Conservation (phyloP, 2,888 invertebrate species). For the Apamea monoglypha region DNA sequence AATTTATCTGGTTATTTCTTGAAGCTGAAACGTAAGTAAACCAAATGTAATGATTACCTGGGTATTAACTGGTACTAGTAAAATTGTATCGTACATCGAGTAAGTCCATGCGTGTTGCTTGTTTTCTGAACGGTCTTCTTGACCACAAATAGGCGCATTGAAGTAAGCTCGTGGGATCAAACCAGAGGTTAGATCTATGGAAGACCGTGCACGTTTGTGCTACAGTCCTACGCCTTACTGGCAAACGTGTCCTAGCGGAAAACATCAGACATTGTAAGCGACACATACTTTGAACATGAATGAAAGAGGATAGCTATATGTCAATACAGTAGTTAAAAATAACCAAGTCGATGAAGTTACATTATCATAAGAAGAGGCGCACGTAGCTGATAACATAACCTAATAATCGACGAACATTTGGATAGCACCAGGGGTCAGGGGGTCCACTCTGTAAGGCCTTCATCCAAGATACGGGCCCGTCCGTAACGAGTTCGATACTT, state of each 20-base stretch:
- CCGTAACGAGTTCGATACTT: too few species aligned
- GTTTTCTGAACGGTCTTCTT: background rate
- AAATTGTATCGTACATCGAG: background rate
- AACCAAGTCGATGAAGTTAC: background rate
- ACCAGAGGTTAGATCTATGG: background rate
- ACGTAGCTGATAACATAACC: slow-evolving; percentile 35
- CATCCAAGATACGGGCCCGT: too few species aligned
- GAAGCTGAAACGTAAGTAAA: background rate
- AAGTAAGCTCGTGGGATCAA: background rate
- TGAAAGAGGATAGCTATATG: slow-evolving; percentile 18
- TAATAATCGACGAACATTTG: slow-evolving; percentile 16
- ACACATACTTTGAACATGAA: slow-evolving; percentile 8
- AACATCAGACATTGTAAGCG: background rate
- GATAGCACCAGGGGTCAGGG: background rate
- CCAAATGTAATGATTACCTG: background rate
- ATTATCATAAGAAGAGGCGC: slow-evolving; percentile 12
- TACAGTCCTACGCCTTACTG: too few species aligned
- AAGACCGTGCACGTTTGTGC: background rate
- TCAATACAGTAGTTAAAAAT: slow-evolving; percentile 26
- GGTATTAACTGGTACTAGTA: background rate
- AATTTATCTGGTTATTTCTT: background rate
- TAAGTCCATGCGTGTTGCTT: background rate
- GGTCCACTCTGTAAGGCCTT: too few species aligned
- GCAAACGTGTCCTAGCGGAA: background rate
- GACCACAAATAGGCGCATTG: background rate